These are phyloP conservation scores for Poeciliopsis occidentalis DNA, from an alignment of 2,113 vertebrate species.

Conservation along the genomic window DNA sequence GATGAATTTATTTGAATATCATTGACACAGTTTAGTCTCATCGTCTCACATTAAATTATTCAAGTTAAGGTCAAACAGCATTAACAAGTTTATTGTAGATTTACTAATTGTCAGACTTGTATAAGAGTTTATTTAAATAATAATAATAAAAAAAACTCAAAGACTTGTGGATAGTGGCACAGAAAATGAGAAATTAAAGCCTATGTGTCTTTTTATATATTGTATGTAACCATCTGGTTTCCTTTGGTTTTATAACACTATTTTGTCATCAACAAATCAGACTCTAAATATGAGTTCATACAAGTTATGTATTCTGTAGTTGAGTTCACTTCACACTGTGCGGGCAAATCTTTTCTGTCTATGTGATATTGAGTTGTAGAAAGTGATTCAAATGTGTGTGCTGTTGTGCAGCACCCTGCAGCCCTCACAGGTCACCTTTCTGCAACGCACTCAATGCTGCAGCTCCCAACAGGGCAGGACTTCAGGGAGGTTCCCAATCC, in stretches of 20 bases:
- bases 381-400: constrained; percentile 77
- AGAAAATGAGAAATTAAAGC: not conserved
- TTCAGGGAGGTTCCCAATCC: constrained; percentile 74
- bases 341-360: not conserved
- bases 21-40: too few relatives aligned
- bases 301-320: constrained; percentile 14
- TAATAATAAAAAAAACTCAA: too few relatives aligned
- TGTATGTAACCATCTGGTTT: not conserved
- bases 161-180: too few relatives aligned
- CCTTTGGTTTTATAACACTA: not conserved
- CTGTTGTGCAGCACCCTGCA: constrained; percentile 87
- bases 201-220: too few relatives aligned
- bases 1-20: too few relatives aligned
- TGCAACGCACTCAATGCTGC: constrained; percentile 84
- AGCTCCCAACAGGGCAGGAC: constrained; percentile 69
- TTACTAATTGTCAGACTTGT: too few relatives aligned
- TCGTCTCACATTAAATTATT: too few relatives aligned
- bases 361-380: constrained; percentile 10
- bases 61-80: too few relatives aligned
- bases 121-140: too few relatives aligned
- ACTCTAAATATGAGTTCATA: constrained; percentile 8
- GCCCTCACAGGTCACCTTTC: constrained; percentile 90
- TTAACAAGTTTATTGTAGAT: too few relatives aligned
- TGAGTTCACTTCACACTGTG: constrained; percentile 29
- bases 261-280: not conserved